Evolutionary conservation across 2,888 invertebrate species (phyloP).

Genomic region (Metacarcinus magister): DNA sequence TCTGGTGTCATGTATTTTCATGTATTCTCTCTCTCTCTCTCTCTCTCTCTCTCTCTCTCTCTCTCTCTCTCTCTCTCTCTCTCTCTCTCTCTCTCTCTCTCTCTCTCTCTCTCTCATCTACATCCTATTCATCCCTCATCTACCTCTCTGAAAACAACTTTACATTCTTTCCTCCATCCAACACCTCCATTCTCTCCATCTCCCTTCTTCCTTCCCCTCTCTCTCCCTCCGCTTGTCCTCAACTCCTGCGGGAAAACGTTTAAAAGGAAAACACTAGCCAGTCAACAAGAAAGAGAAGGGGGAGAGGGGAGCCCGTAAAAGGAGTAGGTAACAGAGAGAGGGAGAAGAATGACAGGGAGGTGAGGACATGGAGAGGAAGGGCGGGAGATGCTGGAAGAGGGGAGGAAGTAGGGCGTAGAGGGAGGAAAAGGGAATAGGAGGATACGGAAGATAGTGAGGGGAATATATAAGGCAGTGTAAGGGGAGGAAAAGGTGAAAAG

Average conservation of each 20-base stretch:
- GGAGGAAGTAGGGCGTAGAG: background rate
- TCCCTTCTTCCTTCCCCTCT: background rate
- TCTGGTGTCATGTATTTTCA: too few species aligned
- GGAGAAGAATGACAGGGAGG: background rate
- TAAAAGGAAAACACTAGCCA: background rate
- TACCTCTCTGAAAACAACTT: background rate
- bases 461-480: background rate
- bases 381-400: background rate
- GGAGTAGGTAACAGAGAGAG: background rate
- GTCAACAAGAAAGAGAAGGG: background rate
- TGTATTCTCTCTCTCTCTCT: too few species aligned
- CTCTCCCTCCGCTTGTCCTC: background rate
- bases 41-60: too few species aligned
- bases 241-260: background rate
- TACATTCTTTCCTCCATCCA: background rate
- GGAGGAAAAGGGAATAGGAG: background rate
- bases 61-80: background rate
- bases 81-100: constrained; percentile 45
- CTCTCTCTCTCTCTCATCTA: background rate
- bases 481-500: background rate
- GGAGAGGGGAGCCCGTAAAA: background rate
- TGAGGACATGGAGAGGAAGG: background rate
- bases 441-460: background rate
- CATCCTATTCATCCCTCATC: background rate
- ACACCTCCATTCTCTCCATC: background rate